Evolutionary conservation across 2,113 vertebrate genomes (phyloP).

Genomic region (Uria lomvia): DNA sequence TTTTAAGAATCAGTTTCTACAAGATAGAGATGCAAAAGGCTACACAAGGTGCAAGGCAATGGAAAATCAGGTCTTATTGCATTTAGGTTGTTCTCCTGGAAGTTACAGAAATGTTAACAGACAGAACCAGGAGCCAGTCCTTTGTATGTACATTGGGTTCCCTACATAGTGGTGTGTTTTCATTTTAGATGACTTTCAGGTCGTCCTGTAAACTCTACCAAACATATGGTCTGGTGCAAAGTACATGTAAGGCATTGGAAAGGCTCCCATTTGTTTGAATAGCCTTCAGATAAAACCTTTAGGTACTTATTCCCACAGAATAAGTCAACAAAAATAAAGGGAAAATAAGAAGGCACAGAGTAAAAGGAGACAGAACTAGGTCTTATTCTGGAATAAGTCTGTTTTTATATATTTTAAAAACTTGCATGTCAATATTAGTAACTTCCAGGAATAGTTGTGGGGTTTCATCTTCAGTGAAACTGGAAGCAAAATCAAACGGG

Average conservation of each 20-base stretch:
- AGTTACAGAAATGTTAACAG: background rate
- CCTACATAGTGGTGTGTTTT: background rate
- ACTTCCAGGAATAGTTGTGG: background rate
- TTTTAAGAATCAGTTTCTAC: background rate
- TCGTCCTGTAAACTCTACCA: background rate
- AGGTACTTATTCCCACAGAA: background rate
- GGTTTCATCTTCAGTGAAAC: background rate
- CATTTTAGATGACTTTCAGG: background rate
- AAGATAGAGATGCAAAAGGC: background rate
- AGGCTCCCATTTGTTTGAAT: background rate
- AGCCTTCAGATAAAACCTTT: background rate
- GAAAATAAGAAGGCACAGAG: rapidly evolving
- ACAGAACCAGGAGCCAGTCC: background rate
- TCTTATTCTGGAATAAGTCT: background rate
- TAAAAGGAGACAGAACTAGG: background rate
- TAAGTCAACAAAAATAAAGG: background rate
- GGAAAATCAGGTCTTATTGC: background rate
- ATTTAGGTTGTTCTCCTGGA: background rate
- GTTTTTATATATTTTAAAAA: background rate
- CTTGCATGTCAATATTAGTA: background rate
- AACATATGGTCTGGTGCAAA: background rate
- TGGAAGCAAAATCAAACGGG: background rate
- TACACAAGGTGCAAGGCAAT: background rate
- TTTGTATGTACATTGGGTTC: background rate
- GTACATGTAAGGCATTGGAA: background rate